Evolutionary conservation across 1,140 invertebrate species (phyloP), one percentile per base, ranked within the genome.

Genomic region (Drosophila oshimai): DNA sequence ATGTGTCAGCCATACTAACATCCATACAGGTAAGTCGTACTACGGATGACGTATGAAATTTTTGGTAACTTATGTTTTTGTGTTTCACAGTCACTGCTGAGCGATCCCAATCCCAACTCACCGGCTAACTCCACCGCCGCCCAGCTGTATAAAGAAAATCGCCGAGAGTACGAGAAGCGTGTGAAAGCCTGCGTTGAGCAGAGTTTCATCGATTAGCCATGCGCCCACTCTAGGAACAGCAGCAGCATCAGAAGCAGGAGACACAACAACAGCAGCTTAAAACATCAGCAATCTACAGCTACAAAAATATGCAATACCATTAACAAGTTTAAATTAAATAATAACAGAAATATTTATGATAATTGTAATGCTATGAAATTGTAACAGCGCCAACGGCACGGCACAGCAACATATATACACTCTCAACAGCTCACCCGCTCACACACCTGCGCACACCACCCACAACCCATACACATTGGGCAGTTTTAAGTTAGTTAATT

Each of bases 1-100:
- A 99, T 94, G 99, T 99, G 26, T 99, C 98, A 75, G 98, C 99
- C 73, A 99, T 99, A 91, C 93, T 99, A 92, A 99, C 98, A 91
- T 96, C 95, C 89, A 96, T 96, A 94, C 95, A 96, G 94, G 95
- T 96, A 91, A 93, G 93, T 46, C 1, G 2, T 20, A 1, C 20
- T 12, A 7, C 2, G 2, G 2, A 1, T 29, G n/a, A 3, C 45
- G 4, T 0, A 53, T 41, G 4, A 39, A 4, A 13, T 44, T 49
- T 10, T 33, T 17, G 5, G 5, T 64, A 33, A 42, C 9, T 9
- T 1, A 4, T 54, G n/a, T 5, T 6, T 53, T 20, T 69, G 4
- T 53, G 28, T 41, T 68, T 34, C 95, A 88, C 93, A 98, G 96
- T 97, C 96, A 91, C 93, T 98, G 92, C 93, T 98, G 92, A 97